A percentile compares a stretch with the other conserved stretches of the same genome.
These are phyloP conservation scores for Cremastinae sp. DNA, from an alignment of 2,888 invertebrate species.

Conservation along the genomic window DNA sequence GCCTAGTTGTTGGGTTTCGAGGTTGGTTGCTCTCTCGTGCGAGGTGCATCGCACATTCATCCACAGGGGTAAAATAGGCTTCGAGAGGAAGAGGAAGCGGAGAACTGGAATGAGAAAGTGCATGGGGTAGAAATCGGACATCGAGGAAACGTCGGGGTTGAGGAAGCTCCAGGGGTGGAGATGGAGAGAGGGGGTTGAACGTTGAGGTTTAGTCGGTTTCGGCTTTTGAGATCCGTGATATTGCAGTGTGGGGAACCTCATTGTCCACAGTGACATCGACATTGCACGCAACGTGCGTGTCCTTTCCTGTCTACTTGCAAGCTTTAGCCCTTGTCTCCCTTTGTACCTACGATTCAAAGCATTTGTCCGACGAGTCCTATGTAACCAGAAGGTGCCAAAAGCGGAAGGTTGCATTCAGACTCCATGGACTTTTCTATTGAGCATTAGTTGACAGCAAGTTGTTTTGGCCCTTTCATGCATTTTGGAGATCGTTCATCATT, in stretches of 20 bases:
- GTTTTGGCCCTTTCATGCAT: too few species aligned
- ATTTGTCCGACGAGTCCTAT: too few species aligned
- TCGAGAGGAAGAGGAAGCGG: too few species aligned
- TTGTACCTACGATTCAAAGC: background rate
- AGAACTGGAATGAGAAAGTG: too few species aligned
- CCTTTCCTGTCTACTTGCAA: conserved; percentile 46
- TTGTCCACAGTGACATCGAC: conserved; percentile 65
- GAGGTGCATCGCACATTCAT: background rate
- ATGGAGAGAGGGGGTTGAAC: background rate
- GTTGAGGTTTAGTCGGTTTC: conserved; percentile 58
- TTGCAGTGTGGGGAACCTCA: conserved; percentile 61
- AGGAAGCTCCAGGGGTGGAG: background rate
- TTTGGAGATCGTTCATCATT: too few species aligned
- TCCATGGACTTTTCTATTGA: too few species aligned
- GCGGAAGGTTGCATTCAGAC: background rate
- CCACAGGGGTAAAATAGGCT: too few species aligned
- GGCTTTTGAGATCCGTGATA: conserved; percentile 61
- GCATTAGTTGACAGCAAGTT: too few species aligned
- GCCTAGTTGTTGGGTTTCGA: conserved; percentile 52
- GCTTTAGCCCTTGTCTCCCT: conserved; percentile 30
- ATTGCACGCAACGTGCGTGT: conserved; percentile 62
- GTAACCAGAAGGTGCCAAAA: background rate
- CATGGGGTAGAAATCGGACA: conserved; percentile 13
- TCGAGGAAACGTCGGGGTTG: conserved; percentile 15
- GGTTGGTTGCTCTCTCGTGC: conserved; percentile 41